Evolutionary conservation across 2,113 vertebrate genomes (phyloP), one percentile per base, ranked within the genome.

Genomic region (Platysteira castanea): DNA sequence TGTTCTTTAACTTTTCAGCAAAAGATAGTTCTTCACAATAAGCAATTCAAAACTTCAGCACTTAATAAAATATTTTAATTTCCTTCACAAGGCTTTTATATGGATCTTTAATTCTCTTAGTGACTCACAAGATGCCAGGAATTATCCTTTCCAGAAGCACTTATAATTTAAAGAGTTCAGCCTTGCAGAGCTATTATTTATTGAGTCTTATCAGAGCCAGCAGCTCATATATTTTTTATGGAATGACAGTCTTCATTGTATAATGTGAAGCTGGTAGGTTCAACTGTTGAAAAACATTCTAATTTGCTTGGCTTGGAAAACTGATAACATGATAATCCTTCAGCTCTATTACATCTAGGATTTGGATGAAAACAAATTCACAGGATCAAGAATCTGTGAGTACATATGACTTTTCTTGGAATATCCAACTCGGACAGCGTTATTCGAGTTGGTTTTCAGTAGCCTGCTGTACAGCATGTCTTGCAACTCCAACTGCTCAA

Each of bases 41-140:
- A 46, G 20, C 37, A 77, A 56, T 86, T 87, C 46, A 77, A 61
- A 70, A 44, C 74, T 89, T 84, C 68, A 84, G 41, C 70, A 67
- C 73, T 30, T 74, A 91, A 84, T 87, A 91, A 92, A 88, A 83
- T 80, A 84, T 61, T 91, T 92, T 78, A 7, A 87, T 91, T 96
- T 94, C 41, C 41, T 89, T 86, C 63, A 57, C 27, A 87, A 88
- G 23, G 21, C 16, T 91, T 14, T 79, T 89, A 37, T 13, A 79
- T 76, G 49, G 46, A 68, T 83, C 37, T 85, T 89, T 91, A 76
- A 87, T 84, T 73, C 35, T 82, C 49, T 75, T 84, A 87, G 57
- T 85, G 70, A 83, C 28, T 76, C 49, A 73, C 0, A 0, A 75
- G 53, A 82, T 83, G 63, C 57, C 70, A 90, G 67, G 41, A 91